A percentile compares a stretch with the other conserved stretches of the same genome.
Evolutionary conservation across 2,797 vertebrate species (phyloP).

Genomic region (Epinephelus malabaricus): DNA sequence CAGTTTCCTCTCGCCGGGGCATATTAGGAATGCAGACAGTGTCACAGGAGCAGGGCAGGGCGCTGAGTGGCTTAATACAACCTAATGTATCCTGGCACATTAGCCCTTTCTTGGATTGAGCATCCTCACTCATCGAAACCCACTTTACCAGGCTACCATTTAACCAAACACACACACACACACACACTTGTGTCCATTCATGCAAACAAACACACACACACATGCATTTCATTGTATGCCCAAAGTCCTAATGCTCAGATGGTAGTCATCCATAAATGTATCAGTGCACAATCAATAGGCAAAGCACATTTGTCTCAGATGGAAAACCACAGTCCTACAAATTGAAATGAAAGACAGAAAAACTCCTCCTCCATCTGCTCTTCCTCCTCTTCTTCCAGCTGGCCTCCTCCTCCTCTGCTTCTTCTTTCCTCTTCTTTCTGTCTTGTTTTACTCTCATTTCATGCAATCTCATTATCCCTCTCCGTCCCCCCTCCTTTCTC

Average conservation of each 20-base stretch:
- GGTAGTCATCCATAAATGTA: slow-evolving; percentile 67
- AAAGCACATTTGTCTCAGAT: slow-evolving; percentile 68
- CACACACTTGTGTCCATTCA: not conserved
- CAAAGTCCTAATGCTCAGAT: slow-evolving; percentile 53
- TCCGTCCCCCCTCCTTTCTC: slow-evolving; percentile 11
- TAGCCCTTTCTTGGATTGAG: slow-evolving; percentile 69
- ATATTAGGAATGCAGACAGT: slow-evolving; percentile 75
- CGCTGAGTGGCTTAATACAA: slow-evolving; percentile 72
- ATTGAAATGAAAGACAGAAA: slow-evolving; percentile 63
- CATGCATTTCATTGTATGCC: slow-evolving; percentile 25
- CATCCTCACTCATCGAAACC: slow-evolving; percentile 61
- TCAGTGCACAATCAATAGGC: slow-evolving; percentile 65
- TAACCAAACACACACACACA: slow-evolving; percentile 14
- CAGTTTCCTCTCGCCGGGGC: slow-evolving; percentile 27
- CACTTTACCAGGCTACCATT: slow-evolving; percentile 52
- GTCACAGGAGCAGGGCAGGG: slow-evolving; percentile 74
- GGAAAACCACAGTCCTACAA: slow-evolving; percentile 60
- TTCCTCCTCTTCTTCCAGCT: slow-evolving; percentile 64
- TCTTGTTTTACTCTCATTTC: slow-evolving; percentile 36
- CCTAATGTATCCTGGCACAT: slow-evolving; percentile 79
- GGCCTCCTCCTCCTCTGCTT: slow-evolving; percentile 41
- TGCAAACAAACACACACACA: slow-evolving; percentile 16
- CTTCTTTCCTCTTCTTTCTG: slow-evolving; percentile 21
- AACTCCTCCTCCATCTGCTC: slow-evolving; percentile 68
- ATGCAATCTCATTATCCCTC: slow-evolving; percentile 64